phyloP scores from a whole-genome alignment of 2,888 invertebrate species.

The Meganola albula region DNA sequence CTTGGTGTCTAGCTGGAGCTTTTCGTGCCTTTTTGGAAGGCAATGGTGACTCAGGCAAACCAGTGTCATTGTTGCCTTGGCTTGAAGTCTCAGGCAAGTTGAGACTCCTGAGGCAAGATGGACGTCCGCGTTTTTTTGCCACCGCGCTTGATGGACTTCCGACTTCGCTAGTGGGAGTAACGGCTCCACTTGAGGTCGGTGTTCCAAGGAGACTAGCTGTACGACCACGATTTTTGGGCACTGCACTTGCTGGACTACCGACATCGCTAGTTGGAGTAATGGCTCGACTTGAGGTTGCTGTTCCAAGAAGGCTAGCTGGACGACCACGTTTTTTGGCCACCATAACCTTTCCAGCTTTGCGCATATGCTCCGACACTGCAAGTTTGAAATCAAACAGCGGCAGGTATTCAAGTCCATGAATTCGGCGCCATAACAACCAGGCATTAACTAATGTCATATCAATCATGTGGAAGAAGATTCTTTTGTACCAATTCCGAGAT shows the following conservation, averaged over 20 bases:
- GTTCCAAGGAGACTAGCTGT: slow-evolving; percentile 5
- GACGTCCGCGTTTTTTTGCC: slow-evolving; percentile 12
- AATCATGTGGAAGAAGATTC: neutral
- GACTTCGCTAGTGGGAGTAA: slow-evolving; percentile 3
- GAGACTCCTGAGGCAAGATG: slow-evolving; percentile 1
- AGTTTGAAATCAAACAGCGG: slow-evolving; percentile 12
- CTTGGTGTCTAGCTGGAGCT: slow-evolving; percentile 12
- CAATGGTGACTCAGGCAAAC: slow-evolving; percentile 4
- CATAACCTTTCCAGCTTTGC: slow-evolving; percentile 8
- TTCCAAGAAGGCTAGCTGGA: slow-evolving; percentile 6
- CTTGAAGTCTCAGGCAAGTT: slow-evolving; percentile 5
- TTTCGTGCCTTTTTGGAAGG: slow-evolving; percentile 13
- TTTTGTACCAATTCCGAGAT: neutral
- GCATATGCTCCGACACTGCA: slow-evolving; percentile 8
- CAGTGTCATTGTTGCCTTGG: neutral
- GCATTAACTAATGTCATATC: slow-evolving; percentile 4
- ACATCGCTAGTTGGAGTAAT: slow-evolving; percentile 1
- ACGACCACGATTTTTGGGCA: slow-evolving; percentile 2
- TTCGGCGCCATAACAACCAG: slow-evolving; percentile 7
- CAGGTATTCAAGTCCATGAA: slow-evolving; percentile 3
- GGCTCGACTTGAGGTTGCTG: no score
- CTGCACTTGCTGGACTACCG: neutral
- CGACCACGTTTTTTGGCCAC: slow-evolving; percentile 11
- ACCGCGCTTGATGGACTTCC: no score
- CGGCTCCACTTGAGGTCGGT: slow-evolving; percentile 2